Evolutionary conservation across 2,888 invertebrate species (phyloP).

Genomic region (Andrena marginata): DNA sequence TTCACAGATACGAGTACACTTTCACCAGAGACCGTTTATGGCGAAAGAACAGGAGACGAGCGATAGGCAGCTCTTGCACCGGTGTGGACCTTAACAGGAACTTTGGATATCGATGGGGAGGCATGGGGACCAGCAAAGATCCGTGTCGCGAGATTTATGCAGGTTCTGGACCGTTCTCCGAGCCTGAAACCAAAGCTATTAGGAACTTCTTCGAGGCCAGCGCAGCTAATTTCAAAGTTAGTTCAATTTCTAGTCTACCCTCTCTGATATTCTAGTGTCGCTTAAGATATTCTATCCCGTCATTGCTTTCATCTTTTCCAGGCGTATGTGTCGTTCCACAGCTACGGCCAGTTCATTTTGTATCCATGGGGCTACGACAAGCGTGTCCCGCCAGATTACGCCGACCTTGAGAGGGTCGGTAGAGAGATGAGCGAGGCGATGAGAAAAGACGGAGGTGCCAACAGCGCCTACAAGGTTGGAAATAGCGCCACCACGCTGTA

Average conservation of each 20-base stretch:
- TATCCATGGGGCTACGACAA: constrained; percentile 95
- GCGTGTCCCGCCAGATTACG: constrained; percentile 89
- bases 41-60: constrained; percentile 90
- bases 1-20: constrained; percentile 93
- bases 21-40: constrained; percentile 93
- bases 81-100: constrained; percentile 95
- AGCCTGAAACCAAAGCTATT: constrained; percentile 92
- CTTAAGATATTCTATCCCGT: not conserved
- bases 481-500: constrained; percentile 92
- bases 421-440: constrained; percentile 90
- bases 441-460: constrained; percentile 87
- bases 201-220: constrained; percentile 86
- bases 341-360: constrained; percentile 94
- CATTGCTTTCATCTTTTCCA: constrained; percentile 84
- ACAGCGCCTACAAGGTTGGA: constrained; percentile 89
- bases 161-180: constrained; percentile 93
- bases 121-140: constrained; percentile 92
- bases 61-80: constrained; percentile 88
- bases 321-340: constrained; percentile 92
- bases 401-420: constrained; percentile 90
- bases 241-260: not conserved
- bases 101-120: constrained; percentile 95
- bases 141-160: constrained; percentile 94
- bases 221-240: constrained; percentile 82
- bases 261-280: not conserved